Percentiles rank a stretch among this genome's conserved stretches.
Conservation (phyloP, 2,113 vertebrate genomes). For the Dasypus novemcinctus region DNA sequence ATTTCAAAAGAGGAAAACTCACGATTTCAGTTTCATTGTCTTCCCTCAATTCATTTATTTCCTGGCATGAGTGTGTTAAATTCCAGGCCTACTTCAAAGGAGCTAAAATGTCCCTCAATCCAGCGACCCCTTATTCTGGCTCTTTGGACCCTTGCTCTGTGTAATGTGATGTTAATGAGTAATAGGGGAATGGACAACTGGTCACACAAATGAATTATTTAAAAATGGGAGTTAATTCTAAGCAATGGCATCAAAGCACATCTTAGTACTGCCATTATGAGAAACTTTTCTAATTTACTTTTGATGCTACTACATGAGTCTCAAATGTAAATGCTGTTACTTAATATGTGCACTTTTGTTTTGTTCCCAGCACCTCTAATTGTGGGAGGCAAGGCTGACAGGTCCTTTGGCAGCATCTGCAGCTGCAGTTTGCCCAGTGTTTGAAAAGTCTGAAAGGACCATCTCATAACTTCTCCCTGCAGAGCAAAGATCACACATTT, state of each 20-base stretch:
- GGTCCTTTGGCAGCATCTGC: background rate
- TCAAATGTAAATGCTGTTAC: background rate
- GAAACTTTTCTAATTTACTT: background rate
- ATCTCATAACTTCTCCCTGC: background rate
- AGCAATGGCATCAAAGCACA: background rate
- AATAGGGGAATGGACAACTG: background rate
- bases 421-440: fast-evolving
- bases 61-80: background rate
- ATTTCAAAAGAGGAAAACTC: background rate
- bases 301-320: background rate
- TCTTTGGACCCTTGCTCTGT: background rate
- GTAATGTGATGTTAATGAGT: background rate
- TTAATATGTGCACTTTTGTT: background rate
- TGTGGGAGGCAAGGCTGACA: background rate
- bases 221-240: background rate
- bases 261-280: background rate
- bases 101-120: too few species aligned
- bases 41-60: background rate
- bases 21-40: background rate
- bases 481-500: background rate
- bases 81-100: background rate
- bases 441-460: background rate
- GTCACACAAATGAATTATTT: background rate
- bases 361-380: background rate
- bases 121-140: background rate